Evolutionary conservation across 2,113 vertebrate species (phyloP), one percentile per base, ranked within the genome.

Genomic region (Brachirus orientalis): DNA sequence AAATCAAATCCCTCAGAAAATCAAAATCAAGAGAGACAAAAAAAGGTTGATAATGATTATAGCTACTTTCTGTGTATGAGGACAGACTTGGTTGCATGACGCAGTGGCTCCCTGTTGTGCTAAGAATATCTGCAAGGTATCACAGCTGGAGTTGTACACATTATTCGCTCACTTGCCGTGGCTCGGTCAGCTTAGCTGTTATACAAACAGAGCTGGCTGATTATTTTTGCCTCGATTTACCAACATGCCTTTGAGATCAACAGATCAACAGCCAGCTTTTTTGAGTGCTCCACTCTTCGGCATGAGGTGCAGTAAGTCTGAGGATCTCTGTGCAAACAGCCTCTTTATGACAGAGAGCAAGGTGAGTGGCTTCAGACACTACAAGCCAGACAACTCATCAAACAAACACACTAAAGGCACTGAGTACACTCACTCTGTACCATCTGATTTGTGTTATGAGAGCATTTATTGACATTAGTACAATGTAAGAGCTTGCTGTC

Each of bases 251-350:
- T 63, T 62, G 57, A 91, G 88, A 88, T 92, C 83, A 86, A 77
- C 86, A 88, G 87, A 88, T 90, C 77, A 86, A 80, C 75, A 83
- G 75, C 65, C 55, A 79, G 69, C 61, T 67, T 74, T 59, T 78
- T 79, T 77, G 84, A 88, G 83, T 74, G 78, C 79, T 83, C 55
- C 84, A 68, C 84, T 85, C 89, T 81, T 79, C 77, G 67, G 79
- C 65, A 62, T 37, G 79, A 68, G 86, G 76, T 84, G 86, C 82
- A 68, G 86, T 91, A 87, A 89, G 80, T 89, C 87, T 64, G 78
- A 86, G 88, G 88, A 93, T 92, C 89, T 82, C 78, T 94, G 80
- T 88, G 87, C 84, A 92, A 93, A 94, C 88, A 94, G 80, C 58
- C 81, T 89, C 86, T 93, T 92, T 90, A 90, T 93, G 89, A 90